These are phyloP conservation scores for Odontamblyopus rebecca DNA, from an alignment of 2,797 vertebrate species.

Conservation along the genomic window DNA sequence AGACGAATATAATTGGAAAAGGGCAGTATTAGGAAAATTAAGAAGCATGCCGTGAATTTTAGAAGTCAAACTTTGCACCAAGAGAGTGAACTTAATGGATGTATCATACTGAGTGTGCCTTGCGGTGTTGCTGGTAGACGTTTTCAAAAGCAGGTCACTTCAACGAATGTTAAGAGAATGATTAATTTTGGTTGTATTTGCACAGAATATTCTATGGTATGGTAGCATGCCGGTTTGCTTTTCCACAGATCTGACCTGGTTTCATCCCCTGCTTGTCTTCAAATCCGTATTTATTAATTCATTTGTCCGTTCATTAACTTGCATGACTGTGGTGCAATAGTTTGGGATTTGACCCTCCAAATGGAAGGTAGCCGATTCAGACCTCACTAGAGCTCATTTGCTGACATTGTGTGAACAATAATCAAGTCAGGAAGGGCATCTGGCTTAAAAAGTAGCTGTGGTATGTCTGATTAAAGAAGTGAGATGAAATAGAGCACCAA, in stretches of 20 bases:
- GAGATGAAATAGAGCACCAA: not conserved
- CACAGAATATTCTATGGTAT: too few relatives aligned
- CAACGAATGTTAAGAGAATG: not conserved
- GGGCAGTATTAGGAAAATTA: constrained; percentile 35
- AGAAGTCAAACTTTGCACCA: constrained; percentile 24
- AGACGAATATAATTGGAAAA: constrained; percentile 46
- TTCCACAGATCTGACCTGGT: too few relatives aligned
- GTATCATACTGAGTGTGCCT: not conserved
- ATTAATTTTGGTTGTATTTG: too few relatives aligned
- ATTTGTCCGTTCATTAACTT: too few relatives aligned
- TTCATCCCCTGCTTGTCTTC: too few relatives aligned
- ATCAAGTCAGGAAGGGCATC: not conserved
- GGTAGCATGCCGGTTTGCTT: too few relatives aligned
- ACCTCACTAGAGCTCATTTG: too few relatives aligned
- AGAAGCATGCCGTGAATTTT: constrained; percentile 24
- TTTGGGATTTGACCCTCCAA: too few relatives aligned
- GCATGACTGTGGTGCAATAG: too few relatives aligned
- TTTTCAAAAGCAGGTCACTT: not conserved
- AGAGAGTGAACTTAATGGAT: constrained; percentile 8
- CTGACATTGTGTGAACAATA: not conserved
- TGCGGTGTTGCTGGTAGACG: not conserved
- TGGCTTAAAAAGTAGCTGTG: not conserved
- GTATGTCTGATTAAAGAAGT: not conserved
- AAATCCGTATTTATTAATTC: too few relatives aligned
- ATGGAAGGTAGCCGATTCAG: too few relatives aligned